Conservation (phyloP, 2,888 invertebrate genomes). For the Asteroscopus sphinx region DNA sequence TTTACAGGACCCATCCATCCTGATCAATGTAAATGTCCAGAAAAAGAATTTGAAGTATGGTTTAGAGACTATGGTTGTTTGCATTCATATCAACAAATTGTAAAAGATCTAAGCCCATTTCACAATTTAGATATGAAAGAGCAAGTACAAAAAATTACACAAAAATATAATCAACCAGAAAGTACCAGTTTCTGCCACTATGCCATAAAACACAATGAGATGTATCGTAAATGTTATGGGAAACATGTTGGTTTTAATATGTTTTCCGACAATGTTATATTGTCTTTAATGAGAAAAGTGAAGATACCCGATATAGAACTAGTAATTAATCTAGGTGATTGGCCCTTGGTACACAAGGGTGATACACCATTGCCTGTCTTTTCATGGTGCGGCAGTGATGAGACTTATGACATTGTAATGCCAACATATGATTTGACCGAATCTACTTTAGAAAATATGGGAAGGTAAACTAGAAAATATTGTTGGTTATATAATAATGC, state of each 20-base stretch:
- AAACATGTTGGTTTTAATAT: constrained; percentile 98
- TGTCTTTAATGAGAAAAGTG: constrained; percentile 95
- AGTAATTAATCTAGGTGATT: constrained; percentile 98
- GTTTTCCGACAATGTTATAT: constrained; percentile 96
- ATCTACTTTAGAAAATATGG: constrained; percentile 97
- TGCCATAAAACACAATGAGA: constrained; percentile 94
- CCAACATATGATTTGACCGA: constrained; percentile 99
- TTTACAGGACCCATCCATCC: constrained; percentile 92
- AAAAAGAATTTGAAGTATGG: constrained; percentile 91
- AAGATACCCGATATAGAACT: constrained; percentile 96
- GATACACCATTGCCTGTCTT: constrained; percentile 94
- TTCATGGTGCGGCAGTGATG: constrained; percentile 98
- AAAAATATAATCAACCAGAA: constrained; percentile 93
- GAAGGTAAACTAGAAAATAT: constrained; percentile 89
- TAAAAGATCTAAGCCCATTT: constrained; percentile 92
- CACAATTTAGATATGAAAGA: constrained; percentile 92
- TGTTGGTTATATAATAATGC: not conserved
- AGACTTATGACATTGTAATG: constrained; percentile 96
- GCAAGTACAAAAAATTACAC: constrained; percentile 91
- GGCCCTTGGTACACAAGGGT: constrained; percentile 94
- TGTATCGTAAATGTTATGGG: constrained; percentile 97
- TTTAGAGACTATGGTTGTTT: constrained; percentile 91
- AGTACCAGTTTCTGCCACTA: constrained; percentile 97
- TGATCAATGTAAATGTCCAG: constrained; percentile 96
- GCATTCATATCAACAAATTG: constrained; percentile 91